Evolutionary conservation across 2,888 invertebrate species (phyloP), one percentile per base, ranked within the genome.

Genomic region (Catocala sponsa): DNA sequence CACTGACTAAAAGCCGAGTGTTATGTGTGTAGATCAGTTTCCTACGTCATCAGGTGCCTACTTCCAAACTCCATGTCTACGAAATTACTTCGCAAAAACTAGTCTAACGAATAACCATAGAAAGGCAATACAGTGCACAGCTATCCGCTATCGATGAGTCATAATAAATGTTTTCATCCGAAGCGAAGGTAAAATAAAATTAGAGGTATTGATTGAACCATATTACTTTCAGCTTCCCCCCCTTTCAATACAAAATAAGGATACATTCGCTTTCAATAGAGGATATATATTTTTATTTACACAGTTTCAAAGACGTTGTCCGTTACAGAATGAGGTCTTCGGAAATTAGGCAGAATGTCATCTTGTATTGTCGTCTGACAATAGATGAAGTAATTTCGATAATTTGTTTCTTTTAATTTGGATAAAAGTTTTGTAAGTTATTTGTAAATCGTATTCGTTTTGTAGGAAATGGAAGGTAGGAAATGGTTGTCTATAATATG

Each of bases 171-270:
- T 41, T 32, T 48, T 41, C 41, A 48, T 55, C 35, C 54, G 33
- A 6, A 12, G 9, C 43, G 59, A 67, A 55, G 55, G 54, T 13
- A 50, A 74, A 72, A 72, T 66, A 70, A 65, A 77, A 69, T 74
- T 74, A 69, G 47, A 49, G 43, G 71, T 57, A 68, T 72, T 69
- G 78, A 76, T 74, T 63, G 68, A 65, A 64, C 65, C 63, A 55
- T 60, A 57, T 52, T 43, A 12, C 51, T 12, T 46, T 58, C 35
- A 56, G 48, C 61, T 59, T 51, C 61, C 63, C 59, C 59, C 56
- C 35, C 13, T 53, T 58, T 50, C 54, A 59, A 64, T 55, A 54
- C 61, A 33, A 33, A 53, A 61, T 63, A 72, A 44, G 55, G 65
- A 63, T 61, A 61, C 12, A 60, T 63, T 63, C 5, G 5, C 35